Evolutionary conservation across 2,888 invertebrate species (phyloP).

Genomic region (Onchidella celtica): DNA sequence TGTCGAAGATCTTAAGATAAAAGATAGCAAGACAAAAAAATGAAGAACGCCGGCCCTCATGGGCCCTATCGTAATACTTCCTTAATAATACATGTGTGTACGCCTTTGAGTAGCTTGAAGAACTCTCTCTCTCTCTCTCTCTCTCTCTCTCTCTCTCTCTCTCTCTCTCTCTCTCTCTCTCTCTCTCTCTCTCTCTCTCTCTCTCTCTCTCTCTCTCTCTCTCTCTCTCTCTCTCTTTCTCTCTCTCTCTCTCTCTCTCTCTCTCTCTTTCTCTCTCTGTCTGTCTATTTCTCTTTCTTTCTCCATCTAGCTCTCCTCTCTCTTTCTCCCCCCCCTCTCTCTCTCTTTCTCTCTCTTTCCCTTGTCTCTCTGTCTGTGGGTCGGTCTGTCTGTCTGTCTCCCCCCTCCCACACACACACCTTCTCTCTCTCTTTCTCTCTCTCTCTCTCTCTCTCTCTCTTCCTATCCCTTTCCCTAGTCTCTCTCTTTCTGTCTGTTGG

Average conservation of each 20-base stretch:
- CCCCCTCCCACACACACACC: background rate
- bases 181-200: background rate
- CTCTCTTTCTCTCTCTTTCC: background rate
- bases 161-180: background rate
- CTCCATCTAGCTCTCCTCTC: background rate
- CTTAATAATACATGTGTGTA: too few relatives aligned
- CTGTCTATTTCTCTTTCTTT: background rate
- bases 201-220: background rate
- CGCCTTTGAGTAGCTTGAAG: too few relatives aligned
- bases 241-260: background rate
- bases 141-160: background rate
- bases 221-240: background rate
- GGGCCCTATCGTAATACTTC: too few relatives aligned
- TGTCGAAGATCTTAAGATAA: too few relatives aligned
- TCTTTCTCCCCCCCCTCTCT: background rate
- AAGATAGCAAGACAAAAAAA: too few relatives aligned
- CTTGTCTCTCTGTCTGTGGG: too few relatives aligned
- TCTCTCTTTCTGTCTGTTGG: background rate
- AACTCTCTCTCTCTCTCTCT: too few relatives aligned
- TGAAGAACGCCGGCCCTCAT: too few relatives aligned
- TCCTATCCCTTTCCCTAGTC: background rate
- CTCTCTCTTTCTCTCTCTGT: background rate
- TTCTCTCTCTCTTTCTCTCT: background rate
- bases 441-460: background rate
- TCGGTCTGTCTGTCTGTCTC: background rate